Evolutionary conservation across 2,888 invertebrate genomes (phyloP).

Genomic region (Thumatha senex): DNA sequence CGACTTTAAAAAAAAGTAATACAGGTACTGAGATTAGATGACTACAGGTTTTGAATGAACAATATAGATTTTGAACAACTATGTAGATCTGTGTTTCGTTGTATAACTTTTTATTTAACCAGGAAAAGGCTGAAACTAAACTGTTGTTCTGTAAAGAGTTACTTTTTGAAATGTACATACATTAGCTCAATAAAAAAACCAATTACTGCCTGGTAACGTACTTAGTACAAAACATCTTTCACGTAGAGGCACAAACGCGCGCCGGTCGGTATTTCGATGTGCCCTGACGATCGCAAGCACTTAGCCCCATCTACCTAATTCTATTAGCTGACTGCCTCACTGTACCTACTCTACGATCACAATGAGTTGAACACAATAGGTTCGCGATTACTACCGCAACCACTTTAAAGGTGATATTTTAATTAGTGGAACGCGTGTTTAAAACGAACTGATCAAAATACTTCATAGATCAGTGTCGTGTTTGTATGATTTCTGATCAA

Average conservation of each 20-base stretch:
- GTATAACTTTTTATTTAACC: conserved; percentile 45
- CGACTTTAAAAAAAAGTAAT: conserved; percentile 60
- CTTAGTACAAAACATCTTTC: conserved; percentile 38
- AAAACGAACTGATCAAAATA: conserved; percentile 57
- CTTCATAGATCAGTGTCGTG: conserved; percentile 73
- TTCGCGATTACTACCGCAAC: conserved; percentile 33
- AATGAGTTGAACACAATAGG: conserved; percentile 30
- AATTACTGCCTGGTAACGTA: conserved; percentile 31
- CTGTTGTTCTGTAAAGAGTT: conserved; percentile 54
- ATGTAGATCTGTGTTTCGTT: conserved; percentile 63
- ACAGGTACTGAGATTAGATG: conserved; percentile 76
- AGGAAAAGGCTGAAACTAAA: conserved; percentile 66
- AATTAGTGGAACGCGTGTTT: conserved; percentile 52
- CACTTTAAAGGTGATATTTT: conserved; percentile 63
- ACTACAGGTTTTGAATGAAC: conserved; percentile 80
- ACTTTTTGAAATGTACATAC: conserved; percentile 64
- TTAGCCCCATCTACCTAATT: conserved; percentile 44
- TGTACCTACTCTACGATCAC: conserved; percentile 38
- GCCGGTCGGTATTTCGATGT: conserved; percentile 2
- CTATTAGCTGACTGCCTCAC: conserved; percentile 59
- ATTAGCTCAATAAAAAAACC: conserved; percentile 51
- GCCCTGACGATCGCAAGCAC: conserved; percentile 34
- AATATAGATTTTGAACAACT: conserved; percentile 71
- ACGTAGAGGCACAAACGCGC: conserved; percentile 42
- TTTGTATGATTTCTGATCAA: conserved; percentile 66